Base-by-base conservation (phyloP, 2,797 vertebrate genomes). In the Myotis findleyi region DNA sequence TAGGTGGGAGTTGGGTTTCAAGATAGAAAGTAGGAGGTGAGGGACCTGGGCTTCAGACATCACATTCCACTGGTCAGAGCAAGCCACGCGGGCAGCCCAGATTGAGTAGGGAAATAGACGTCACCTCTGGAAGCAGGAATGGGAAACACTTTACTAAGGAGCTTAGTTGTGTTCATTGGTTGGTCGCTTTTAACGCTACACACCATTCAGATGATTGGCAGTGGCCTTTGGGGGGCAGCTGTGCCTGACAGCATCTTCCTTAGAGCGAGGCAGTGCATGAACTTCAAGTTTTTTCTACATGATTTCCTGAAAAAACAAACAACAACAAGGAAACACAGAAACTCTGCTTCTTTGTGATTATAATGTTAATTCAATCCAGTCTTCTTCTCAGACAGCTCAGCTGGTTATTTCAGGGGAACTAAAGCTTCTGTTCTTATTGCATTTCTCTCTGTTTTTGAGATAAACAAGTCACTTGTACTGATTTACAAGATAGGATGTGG, bases 301-400 rank as follows among this genome's bases (percentile, higher is more conserved):
- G 5, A 62, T 71, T 93, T 91, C 21, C 16, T 62, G 57, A 75
- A n/a, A n/a, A 49, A 36, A 36, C 7, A 23, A 49, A 49, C 59
- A 30, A 71, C 68, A 72, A 6, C 53, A 55, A 66, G 6, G 7
- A 47, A 73, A 73, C 38, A 47, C 27, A 49, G 20, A 51, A 51
- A n/a, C 47, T 51, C 23, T 89, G 18, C 33, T 82, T 91, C 25
- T 77, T 81, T 91, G 33, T 85, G n/a, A 82, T 84, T 64, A 59
- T 8, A 77, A 51, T 23, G 8, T 49, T 76, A 92, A 51, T 79
- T 92, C 21, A n/a, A 4, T 51, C 41, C 86, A 84, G 64, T 81
- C 7, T 47, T 12, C 13, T 83, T 12, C 13, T 83, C 17, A 38
- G 49, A 33, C 59, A 91, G 27, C 17, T 95, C 41, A 62, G 57